A percentile compares a stretch with the other conserved stretches of the same genome.
Evolutionary conservation across 2,888 invertebrate genomes (phyloP).

Genomic region (Chalcis sispes): DNA sequence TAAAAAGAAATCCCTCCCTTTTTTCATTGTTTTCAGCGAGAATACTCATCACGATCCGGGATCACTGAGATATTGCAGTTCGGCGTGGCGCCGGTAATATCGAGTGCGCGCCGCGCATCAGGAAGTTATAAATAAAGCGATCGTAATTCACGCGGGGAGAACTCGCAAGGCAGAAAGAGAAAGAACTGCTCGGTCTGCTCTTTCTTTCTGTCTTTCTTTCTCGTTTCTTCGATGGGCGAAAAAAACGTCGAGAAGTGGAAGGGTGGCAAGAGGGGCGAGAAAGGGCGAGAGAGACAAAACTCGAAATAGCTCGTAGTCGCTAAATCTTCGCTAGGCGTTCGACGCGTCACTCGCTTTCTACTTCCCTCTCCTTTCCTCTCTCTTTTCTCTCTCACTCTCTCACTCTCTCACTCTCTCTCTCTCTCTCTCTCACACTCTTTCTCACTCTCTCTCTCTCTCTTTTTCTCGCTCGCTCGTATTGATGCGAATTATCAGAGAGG

Average conservation of each 20-base stretch:
- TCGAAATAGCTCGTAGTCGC: constrained; percentile 47
- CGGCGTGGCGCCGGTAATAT: constrained; percentile 35
- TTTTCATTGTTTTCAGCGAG: constrained; percentile 51
- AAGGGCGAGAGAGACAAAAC: constrained; percentile 31
- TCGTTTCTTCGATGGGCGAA: not conserved
- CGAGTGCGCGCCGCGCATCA: constrained; percentile 50
- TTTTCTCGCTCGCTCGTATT: constrained; percentile 7
- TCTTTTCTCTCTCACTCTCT: not conserved
- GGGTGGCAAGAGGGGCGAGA: not conserved
- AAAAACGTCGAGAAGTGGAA: not conserved
- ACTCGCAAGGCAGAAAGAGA: no score
- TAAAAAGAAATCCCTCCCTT: constrained; percentile 48
- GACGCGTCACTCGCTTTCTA: no score
- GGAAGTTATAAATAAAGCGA: constrained; percentile 56
- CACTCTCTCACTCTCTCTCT: not conserved
- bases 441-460: not conserved
- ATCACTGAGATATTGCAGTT: constrained; percentile 32
- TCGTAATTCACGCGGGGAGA: constrained; percentile 49
- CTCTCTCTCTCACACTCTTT: not conserved
- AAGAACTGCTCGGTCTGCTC: constrained; percentile 30
- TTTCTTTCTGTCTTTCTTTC: constrained; percentile 1
- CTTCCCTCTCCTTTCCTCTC: no score
- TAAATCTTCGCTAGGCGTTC: constrained; percentile 46
- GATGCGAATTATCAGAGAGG: constrained; percentile 41
- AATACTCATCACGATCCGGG: constrained; percentile 47